Conservation (phyloP, 2,797 vertebrate species). For the Characodon lateralis region DNA sequence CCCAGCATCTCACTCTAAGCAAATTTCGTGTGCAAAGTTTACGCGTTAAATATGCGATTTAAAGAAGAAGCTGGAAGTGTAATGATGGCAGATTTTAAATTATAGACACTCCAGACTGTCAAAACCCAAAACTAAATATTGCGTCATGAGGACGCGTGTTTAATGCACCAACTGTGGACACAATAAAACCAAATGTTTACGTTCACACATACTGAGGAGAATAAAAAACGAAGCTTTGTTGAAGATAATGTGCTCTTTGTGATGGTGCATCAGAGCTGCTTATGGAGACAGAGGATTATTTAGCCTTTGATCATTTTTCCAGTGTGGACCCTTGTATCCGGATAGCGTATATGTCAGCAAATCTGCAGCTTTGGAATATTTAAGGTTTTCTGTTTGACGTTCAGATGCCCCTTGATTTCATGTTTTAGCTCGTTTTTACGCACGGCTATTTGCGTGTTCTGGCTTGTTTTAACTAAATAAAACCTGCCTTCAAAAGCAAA, state of each 20-base stretch:
- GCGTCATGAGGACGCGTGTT: background rate
- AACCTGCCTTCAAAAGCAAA: constrained; percentile 22
- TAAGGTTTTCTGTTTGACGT: background rate
- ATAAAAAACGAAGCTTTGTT: background rate
- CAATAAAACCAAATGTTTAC: too few relatives aligned
- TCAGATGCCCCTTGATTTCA: background rate
- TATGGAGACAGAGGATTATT: too few relatives aligned
- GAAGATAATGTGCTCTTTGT: background rate
- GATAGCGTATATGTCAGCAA: background rate
- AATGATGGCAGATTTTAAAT: background rate
- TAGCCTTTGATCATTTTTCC: too few relatives aligned
- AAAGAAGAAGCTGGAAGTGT: background rate
- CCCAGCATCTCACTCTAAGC: background rate
- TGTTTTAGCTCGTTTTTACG: background rate
- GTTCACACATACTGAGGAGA: background rate
- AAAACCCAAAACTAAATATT: background rate
- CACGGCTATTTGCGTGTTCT: background rate
- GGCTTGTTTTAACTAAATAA: background rate
- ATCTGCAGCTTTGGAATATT: background rate
- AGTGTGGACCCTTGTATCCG: background rate
- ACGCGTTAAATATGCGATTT: background rate
- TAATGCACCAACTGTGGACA: too few relatives aligned
- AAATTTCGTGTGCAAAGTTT: background rate
- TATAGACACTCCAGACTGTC: background rate
- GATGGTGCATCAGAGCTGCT: too few relatives aligned